These are phyloP conservation scores for Pseudochirops cupreus DNA, from an alignment of 2,797 vertebrate species.

Conservation along the genomic window DNA sequence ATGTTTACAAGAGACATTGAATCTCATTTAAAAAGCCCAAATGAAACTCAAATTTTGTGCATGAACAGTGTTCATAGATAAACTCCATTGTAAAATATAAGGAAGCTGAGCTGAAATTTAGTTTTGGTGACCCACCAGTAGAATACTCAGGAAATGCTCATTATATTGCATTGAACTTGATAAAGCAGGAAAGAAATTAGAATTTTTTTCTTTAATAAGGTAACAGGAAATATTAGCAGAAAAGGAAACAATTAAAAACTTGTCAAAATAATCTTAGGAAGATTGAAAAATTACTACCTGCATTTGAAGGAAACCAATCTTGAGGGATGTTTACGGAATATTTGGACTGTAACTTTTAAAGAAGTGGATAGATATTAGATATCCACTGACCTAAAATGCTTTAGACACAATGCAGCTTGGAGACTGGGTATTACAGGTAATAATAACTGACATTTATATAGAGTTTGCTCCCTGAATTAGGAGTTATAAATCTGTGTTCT, in stretches of 20 bases:
- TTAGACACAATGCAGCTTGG: not conserved
- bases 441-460: not conserved
- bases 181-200: not conserved
- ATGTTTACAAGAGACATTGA: not conserved
- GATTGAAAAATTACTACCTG: not conserved
- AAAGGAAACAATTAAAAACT: not conserved
- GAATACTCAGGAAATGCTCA: not conserved
- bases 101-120: not conserved
- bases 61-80: not conserved
- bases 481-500: not conserved
- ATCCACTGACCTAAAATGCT: not conserved
- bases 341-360: not conserved
- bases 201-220: not conserved
- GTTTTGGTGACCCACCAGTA: not conserved
- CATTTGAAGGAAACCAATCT: not conserved
- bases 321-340: not conserved
- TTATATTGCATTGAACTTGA: slow-evolving; percentile 10
- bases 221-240: not conserved
- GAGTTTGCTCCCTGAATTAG: not conserved
- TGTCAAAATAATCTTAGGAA: not conserved
- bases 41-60: not conserved
- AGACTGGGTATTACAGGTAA: not conserved
- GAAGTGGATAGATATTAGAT: not conserved
- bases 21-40: slow-evolving; percentile 38
- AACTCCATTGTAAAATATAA: not conserved